Percentiles rank a stretch among this genome's conserved stretches.
Conservation (phyloP, 2,888 invertebrate species). For the Luperina testacea region DNA sequence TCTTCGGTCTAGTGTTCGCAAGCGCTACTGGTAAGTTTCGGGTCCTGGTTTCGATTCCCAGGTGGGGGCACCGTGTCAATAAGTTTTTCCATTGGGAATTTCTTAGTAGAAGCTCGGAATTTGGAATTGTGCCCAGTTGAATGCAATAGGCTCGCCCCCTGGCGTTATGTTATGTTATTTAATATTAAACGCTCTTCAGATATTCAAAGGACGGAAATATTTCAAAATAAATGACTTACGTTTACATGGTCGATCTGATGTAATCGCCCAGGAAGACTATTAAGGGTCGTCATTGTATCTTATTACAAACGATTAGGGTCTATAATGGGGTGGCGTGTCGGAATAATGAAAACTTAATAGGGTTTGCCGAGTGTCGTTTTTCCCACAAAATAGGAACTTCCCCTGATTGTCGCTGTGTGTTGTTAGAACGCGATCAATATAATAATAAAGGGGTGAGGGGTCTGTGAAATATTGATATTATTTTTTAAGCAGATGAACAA, state of each 20-base stretch:
- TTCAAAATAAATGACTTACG: constrained; percentile 18
- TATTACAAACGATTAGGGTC: constrained; percentile 20
- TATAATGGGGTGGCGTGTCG: constrained; percentile 8
- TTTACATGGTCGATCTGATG: constrained; percentile 7
- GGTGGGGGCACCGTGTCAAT: no score
- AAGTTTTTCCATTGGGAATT: no score
- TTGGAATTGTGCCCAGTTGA: no score
- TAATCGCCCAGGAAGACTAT: constrained; percentile 10
- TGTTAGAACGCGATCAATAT: constrained; percentile 43
- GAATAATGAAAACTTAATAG: constrained; percentile 30
- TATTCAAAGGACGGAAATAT: constrained; percentile 31
- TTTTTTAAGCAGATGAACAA: neutral
- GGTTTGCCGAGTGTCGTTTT: constrained; percentile 43
- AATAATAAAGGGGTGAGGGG: constrained; percentile 8
- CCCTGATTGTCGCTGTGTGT: constrained; percentile 28
- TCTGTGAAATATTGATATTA: neutral
- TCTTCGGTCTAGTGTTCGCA: no score
- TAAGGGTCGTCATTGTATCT: neutral
- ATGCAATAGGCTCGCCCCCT: no score
- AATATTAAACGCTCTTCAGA: constrained; percentile 10
- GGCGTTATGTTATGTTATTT: neutral
- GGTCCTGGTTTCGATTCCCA: no score
- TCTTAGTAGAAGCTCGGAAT: no score
- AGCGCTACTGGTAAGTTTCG: no score
- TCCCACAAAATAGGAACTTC: constrained; percentile 53